These are phyloP conservation scores for Epiblema foenella DNA, from an alignment of 2,888 invertebrate species.

Conservation along the genomic window DNA sequence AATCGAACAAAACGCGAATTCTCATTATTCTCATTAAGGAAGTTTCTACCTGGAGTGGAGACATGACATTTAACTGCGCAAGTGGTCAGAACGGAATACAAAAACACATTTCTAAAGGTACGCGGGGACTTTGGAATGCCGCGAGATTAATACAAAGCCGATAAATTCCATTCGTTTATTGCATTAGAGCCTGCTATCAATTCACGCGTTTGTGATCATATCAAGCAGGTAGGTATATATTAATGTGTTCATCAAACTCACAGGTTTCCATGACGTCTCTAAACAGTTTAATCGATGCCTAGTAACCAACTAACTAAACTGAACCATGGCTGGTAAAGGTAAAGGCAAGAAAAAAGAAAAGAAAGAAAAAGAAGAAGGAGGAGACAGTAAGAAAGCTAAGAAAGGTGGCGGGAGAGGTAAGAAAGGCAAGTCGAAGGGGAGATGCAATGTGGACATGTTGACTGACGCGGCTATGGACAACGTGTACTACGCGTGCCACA, in stretches of 20 bases:
- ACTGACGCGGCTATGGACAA: conserved; percentile 97
- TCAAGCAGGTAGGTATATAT: not conserved
- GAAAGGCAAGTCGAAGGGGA: conserved; percentile 85
- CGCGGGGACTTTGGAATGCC: no score
- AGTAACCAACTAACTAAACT: not conserved
- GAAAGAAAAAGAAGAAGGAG: conserved; percentile 76
- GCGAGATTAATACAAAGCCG: no score
- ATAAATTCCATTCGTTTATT: no score
- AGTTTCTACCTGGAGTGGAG: no score
- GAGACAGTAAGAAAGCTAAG: conserved; percentile 78
- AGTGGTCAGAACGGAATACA: no score
- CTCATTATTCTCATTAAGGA: no score
- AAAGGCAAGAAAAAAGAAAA: conserved; percentile 83
- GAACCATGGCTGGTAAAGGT: conserved; percentile 63
- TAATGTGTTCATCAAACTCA: not conserved
- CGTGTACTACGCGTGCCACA: conserved; percentile 96
- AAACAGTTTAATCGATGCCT: conserved; percentile 31
- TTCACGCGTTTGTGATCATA: not conserved
- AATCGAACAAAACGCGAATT: no score
- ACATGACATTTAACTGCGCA: no score
- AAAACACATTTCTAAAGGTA: no score
- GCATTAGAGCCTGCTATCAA: no score
- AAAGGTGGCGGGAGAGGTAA: conserved; percentile 78
- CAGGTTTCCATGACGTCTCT: conserved; percentile 9
- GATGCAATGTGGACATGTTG: conserved; percentile 92